Percentiles rank a stretch among this genome's conserved stretches.
These are phyloP conservation scores for Apocrypta bakeri DNA, from an alignment of 1,140 invertebrate species.

Conservation along the genomic window DNA sequence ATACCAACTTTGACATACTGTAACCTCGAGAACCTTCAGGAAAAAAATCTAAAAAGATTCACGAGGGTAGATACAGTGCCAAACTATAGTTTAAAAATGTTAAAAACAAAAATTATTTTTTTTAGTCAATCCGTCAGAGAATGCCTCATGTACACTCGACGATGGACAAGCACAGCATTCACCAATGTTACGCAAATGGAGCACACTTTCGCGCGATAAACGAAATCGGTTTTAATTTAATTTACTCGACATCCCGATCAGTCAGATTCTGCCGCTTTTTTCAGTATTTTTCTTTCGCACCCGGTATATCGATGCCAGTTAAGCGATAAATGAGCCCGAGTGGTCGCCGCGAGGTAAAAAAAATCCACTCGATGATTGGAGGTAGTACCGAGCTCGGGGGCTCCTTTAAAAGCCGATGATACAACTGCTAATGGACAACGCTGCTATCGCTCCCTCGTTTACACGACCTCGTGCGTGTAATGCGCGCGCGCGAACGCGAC, in stretches of 20 bases:
- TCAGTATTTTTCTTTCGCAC: background rate
- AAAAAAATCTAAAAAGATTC: too few species aligned
- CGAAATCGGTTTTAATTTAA: background rate
- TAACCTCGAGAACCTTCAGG: too few species aligned
- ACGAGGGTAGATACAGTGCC: too few species aligned
- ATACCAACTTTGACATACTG: too few species aligned
- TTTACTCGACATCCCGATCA: background rate
- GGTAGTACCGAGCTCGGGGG: too few species aligned
- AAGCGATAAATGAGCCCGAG: background rate
- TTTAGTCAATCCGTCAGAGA: too few species aligned
- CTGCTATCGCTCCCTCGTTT: background rate
- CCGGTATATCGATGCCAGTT: background rate
- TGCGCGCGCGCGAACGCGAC: background rate
- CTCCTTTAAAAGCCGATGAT: background rate
- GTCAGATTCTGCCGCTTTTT: background rate
- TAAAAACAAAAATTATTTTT: too few species aligned
- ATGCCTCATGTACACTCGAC: background rate
- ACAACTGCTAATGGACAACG: background rate
- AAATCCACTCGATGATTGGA: background rate
- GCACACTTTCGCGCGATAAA: background rate
- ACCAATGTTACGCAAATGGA: background rate
- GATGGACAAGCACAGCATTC: background rate
- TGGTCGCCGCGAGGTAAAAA: background rate
- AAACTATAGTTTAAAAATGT: too few species aligned
- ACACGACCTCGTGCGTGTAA: constrained; percentile 1